phyloP scores from a whole-genome alignment of 2,797 vertebrate genomes.

The Tinamus major region DNA sequence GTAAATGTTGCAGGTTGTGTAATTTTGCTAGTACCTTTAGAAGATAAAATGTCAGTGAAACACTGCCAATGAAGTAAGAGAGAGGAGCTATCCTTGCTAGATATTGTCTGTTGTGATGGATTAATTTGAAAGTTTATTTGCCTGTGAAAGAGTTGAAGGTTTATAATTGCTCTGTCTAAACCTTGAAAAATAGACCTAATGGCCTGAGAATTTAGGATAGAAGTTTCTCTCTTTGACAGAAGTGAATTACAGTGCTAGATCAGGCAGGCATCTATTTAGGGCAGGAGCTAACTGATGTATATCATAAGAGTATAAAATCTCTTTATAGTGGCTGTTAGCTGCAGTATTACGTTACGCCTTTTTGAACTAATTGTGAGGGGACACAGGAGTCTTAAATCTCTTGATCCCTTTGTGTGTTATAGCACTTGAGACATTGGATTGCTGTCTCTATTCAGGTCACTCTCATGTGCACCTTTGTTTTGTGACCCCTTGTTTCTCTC shows the following conservation, averaged over 20 bases:
- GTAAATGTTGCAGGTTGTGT: background rate
- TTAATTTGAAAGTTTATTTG: background rate
- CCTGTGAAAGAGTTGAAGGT: background rate
- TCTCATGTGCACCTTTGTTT: background rate
- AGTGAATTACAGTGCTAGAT: background rate
- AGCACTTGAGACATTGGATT: background rate
- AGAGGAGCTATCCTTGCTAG: background rate
- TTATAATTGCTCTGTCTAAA: background rate
- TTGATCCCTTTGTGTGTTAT: background rate
- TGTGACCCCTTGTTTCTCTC: background rate
- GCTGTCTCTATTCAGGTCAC: background rate
- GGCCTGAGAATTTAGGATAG: background rate
- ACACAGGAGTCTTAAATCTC: accelerated
- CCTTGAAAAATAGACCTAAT: accelerated
- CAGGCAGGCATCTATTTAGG: background rate
- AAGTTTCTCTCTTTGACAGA: accelerated
- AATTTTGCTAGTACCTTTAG: background rate
- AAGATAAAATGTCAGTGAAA: background rate
- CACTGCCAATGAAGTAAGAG: accelerated
- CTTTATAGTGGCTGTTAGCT: background rate
- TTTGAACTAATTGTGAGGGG: background rate
- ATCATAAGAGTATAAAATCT: background rate
- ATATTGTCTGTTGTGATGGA: background rate
- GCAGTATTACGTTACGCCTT: accelerated
- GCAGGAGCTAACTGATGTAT: background rate